phyloP scores from a whole-genome alignment of 2,113 vertebrate species.

The Benitochromis conjunctus region DNA sequence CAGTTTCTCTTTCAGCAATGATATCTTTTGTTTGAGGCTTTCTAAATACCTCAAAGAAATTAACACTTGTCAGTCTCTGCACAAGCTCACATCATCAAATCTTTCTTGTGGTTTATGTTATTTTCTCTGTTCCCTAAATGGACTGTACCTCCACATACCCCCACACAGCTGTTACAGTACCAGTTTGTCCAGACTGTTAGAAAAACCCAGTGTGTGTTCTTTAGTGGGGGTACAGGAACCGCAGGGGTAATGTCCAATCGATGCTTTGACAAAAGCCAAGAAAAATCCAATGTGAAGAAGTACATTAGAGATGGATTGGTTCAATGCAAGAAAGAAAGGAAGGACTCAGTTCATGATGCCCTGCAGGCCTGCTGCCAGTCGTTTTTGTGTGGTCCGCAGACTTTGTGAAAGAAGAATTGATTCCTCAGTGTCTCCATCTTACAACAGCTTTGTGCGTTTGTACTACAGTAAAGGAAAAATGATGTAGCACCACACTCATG shows the following conservation, averaged over 20 bases:
- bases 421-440: neutral
- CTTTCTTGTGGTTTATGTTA: neutral
- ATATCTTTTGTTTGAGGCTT: neutral
- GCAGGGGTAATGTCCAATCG: neutral
- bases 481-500: neutral
- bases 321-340: neutral
- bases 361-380: neutral
- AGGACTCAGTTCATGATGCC: neutral
- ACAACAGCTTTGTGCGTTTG: neutral
- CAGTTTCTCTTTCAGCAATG: neutral
- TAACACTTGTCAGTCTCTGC: neutral
- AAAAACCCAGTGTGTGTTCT: neutral
- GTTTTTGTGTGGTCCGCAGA: neutral
- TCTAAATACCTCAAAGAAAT: neutral
- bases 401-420: slow-evolving; percentile 1
- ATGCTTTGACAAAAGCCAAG: slow-evolving; percentile 13
- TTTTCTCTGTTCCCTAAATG: neutral
- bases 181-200: neutral
- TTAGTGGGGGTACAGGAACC: neutral
- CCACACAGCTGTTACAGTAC: neutral
- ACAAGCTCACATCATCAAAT: neutral
- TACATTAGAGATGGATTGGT: slow-evolving; percentile 4
- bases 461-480: neutral
- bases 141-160: neutral
- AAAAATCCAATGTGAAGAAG: neutral